Evolutionary conservation across 2,113 vertebrate genomes (phyloP), one percentile per base, ranked within the genome.

Genomic region (Pavo muticus): DNA sequence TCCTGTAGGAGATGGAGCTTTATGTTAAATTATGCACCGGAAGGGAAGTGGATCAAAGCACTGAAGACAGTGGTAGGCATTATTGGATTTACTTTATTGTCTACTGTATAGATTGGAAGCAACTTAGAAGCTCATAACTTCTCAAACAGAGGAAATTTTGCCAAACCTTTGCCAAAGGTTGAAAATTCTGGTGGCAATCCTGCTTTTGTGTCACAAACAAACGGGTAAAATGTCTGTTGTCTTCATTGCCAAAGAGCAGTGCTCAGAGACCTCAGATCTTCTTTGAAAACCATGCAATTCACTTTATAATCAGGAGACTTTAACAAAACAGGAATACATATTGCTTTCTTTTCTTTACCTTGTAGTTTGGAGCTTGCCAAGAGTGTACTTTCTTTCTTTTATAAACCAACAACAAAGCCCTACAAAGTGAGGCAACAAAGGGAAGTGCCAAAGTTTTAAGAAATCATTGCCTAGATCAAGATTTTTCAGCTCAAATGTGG

Each of bases 51-150:
- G 44, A 91, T 88, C 87, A 87, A 50, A 91, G 45, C 25, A 40
- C 39, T 74, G 44, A 89, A 75, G 69, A 71, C 42, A 83, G 77
- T 3, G 1, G 80, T 68, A 95, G 92, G 67, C 8, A 7, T 84
- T 96, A 88, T 8, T 94, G 32, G 85, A 84, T 96, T 95, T 90
- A 91, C 35, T 95, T 93, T 85, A 88, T 84, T 90, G 74, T 72
- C 35, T 92, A 59, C 76, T 90, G 63, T 82, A 87, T 75, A 70
- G 81, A 95, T 78, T 56, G 75, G 44, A 88, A 80, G 56, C 64
- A 84, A 63, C 69, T 86, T 81, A 88, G 65, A 91, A 77, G 67
- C 30, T 84, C 29, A 1, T 70, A 82, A 72, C 25, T 88, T 60
- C 19, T 69, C 42, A 57, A 88, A 74, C 5, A 68, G 61, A 81